A percentile compares a stretch with the other conserved stretches of the same genome.
Evolutionary conservation across 2,797 vertebrate genomes (phyloP).

Genomic region (Rhincodon typus): DNA sequence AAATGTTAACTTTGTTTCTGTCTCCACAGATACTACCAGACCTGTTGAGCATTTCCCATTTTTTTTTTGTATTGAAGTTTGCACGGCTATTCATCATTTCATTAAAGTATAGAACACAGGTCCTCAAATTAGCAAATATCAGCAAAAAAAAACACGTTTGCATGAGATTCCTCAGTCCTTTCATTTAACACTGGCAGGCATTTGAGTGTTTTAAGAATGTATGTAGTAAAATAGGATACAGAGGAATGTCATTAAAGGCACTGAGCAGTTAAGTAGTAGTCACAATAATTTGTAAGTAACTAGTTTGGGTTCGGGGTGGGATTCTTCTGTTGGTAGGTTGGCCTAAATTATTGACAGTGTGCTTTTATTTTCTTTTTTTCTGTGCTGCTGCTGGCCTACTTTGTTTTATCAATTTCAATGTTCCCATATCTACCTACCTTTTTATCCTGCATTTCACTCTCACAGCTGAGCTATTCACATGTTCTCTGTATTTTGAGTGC

Average conservation of each 20-base stretch:
- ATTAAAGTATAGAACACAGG: too few species aligned
- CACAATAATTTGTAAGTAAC: not conserved
- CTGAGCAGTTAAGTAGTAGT: not conserved
- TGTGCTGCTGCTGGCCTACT: too few species aligned
- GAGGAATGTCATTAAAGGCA: not conserved
- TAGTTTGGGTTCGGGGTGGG: not conserved
- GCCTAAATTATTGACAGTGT: not conserved
- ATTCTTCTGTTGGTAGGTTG: not conserved
- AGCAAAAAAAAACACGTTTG: too few species aligned
- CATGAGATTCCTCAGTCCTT: not conserved
- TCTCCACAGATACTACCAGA: not conserved
- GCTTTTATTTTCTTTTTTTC: too few species aligned
- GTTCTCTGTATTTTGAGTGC: too few species aligned
- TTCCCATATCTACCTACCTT: too few species aligned
- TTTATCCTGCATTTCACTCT: too few species aligned
- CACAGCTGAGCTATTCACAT: too few species aligned
- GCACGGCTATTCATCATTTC: not conserved
- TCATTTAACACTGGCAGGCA: not conserved
- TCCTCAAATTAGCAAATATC: too few species aligned
- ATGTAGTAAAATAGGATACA: not conserved
- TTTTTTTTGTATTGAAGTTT: not conserved
- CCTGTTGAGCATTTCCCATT: not conserved
- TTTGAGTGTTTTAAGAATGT: not conserved
- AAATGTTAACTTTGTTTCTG: not conserved
- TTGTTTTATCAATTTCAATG: too few species aligned